Percentiles rank a stretch among this genome's conserved stretches.
Evolutionary conservation across 2,113 vertebrate species (phyloP).

Genomic region (Donacobius atricapilla): DNA sequence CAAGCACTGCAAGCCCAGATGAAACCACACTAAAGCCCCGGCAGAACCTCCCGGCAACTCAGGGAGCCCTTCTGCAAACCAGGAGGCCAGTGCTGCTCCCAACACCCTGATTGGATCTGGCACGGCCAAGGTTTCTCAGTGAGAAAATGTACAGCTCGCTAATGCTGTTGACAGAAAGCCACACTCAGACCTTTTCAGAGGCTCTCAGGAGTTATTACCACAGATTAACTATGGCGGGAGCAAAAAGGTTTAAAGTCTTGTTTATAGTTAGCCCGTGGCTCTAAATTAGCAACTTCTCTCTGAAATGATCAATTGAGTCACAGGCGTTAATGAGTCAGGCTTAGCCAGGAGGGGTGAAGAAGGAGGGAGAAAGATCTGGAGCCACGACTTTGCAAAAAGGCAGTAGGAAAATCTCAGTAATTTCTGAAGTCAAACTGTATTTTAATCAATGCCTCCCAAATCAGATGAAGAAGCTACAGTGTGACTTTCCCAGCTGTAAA

Average conservation of each 20-base stretch:
- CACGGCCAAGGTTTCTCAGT: conserved; percentile 73
- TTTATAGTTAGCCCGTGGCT: conserved; percentile 71
- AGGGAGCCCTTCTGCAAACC: not conserved
- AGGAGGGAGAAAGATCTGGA: conserved; percentile 14
- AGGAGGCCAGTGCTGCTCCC: conserved; percentile 41
- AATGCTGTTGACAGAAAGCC: conserved; percentile 72
- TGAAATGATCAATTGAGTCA: conserved; percentile 74
- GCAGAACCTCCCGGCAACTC: not conserved
- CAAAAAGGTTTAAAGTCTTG: conserved; percentile 74
- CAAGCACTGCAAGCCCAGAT: not conserved
- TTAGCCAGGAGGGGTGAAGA: conserved; percentile 68
- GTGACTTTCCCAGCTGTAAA: conserved; percentile 76
- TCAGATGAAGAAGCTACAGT: conserved; percentile 65
- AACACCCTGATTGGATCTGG: conserved; percentile 72
- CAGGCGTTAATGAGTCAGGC: conserved; percentile 74
- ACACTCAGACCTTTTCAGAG: conserved; percentile 77
- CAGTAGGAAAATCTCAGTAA: conserved; percentile 48
- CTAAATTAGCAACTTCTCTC: conserved; percentile 73
- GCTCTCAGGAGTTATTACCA: conserved; percentile 71
- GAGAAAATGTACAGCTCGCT: conserved; percentile 69
- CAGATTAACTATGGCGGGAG: conserved; percentile 72
- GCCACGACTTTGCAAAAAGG: not conserved
- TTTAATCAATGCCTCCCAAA: conserved; percentile 76
- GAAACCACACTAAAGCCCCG: not conserved
- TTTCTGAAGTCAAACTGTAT: conserved; percentile 69